A percentile compares a stretch with the other conserved stretches of the same genome.
These are phyloP conservation scores for Hypolimnas misippus DNA, from an alignment of 2,888 invertebrate genomes.

Conservation along the genomic window DNA sequence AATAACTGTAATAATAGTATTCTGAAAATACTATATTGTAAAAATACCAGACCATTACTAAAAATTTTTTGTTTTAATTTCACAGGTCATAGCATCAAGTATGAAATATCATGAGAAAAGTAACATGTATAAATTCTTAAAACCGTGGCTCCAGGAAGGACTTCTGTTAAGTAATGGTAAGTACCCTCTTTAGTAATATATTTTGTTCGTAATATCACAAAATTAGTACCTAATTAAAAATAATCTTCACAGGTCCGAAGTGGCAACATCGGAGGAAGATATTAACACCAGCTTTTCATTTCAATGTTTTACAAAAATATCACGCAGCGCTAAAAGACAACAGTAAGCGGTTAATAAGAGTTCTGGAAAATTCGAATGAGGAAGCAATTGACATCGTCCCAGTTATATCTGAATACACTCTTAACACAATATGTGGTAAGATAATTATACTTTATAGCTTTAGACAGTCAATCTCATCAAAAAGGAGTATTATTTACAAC, in stretches of 20 bases:
- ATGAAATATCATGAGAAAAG: slow-evolving; percentile 79
- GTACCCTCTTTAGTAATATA: background rate
- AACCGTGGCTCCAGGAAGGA: slow-evolving; percentile 78
- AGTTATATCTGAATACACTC: slow-evolving; percentile 78
- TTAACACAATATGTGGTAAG: slow-evolving; percentile 88
- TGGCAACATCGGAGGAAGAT: slow-evolving; percentile 85
- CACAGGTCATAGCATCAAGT: slow-evolving; percentile 74
- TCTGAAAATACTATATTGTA: too few relatives aligned
- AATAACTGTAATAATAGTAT: too few relatives aligned
- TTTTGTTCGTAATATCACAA: too few relatives aligned
- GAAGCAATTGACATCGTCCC: slow-evolving; percentile 75
- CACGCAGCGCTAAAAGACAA: slow-evolving; percentile 68
- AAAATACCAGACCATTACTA: too few relatives aligned
- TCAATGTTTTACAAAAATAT: slow-evolving; percentile 80
- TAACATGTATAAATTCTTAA: slow-evolving; percentile 66
- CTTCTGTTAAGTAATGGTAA: slow-evolving; percentile 71
- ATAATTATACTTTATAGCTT: too few relatives aligned
- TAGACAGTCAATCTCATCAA: too few relatives aligned
- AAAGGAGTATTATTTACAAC: too few relatives aligned
- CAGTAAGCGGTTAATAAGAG: slow-evolving; percentile 57
- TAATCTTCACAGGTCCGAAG: slow-evolving; percentile 67
- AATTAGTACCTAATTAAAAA: too few relatives aligned
- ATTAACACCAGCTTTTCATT: slow-evolving; percentile 86
- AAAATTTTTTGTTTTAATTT: slow-evolving; percentile 41
- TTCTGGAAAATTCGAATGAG: slow-evolving; percentile 50